phyloP scores from a whole-genome alignment of 2,797 vertebrate species.

The Spheniscus humboldti region DNA sequence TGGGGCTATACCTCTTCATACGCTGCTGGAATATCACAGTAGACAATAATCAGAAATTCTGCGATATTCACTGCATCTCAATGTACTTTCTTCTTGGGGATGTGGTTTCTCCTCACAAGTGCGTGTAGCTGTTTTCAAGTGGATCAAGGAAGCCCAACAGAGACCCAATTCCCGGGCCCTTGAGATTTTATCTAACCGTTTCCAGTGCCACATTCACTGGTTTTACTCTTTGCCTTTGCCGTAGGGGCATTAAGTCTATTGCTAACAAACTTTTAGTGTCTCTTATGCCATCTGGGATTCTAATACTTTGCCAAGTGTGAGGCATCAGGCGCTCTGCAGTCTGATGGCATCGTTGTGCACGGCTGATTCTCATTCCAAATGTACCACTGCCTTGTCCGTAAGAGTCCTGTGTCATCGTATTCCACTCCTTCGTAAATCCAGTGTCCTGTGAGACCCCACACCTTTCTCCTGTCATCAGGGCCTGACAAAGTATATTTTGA shows the following conservation, averaged over 20 bases:
- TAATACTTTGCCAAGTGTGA: background rate
- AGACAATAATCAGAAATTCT: background rate
- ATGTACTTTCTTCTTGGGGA: background rate
- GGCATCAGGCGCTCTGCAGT: background rate
- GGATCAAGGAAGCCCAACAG: background rate
- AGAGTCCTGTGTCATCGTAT: fast-evolving
- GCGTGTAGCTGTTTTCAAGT: fast-evolving
- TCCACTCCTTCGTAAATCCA: background rate
- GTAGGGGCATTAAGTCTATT: background rate
- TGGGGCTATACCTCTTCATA: background rate
- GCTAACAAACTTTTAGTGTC: background rate
- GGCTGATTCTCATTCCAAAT: background rate
- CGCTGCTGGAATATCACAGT: background rate
- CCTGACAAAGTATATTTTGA: background rate
- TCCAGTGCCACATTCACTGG: background rate
- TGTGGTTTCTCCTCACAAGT: background rate
- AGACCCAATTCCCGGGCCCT: background rate
- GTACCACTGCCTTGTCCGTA: background rate
- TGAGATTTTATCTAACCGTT: background rate
- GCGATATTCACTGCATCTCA: background rate
- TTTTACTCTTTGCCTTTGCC: background rate
- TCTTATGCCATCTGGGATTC: background rate
- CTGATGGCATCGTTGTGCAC: fast-evolving
- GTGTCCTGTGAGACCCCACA: background rate
- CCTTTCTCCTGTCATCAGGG: background rate